phyloP scores from a whole-genome alignment of 2,888 invertebrate species.

The Alitta virens region DNA sequence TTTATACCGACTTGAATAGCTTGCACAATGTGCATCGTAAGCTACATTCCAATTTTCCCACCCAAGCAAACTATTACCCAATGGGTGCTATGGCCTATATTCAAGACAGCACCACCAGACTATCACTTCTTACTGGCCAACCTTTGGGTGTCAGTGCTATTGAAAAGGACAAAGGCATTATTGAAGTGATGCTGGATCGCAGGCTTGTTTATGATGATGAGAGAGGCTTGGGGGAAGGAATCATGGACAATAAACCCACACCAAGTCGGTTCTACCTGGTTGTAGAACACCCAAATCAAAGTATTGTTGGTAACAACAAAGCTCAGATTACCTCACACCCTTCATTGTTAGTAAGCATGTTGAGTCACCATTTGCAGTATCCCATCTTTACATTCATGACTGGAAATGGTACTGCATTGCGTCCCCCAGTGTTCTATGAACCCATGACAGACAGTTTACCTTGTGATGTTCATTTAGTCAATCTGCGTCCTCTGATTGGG shows the following conservation, averaged over 20 bases:
- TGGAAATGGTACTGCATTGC: conserved; percentile 17
- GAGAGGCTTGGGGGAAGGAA: conserved; percentile 48
- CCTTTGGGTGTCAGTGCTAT: conserved; percentile 49
- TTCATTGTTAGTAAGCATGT: conserved; percentile 66
- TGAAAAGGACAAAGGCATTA: conserved; percentile 33
- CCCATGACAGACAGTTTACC: conserved; percentile 51
- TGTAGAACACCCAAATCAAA: conserved; percentile 12
- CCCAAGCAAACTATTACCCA: conserved; percentile 53
- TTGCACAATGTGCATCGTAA: conserved; percentile 46
- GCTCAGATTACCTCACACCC: conserved; percentile 42
- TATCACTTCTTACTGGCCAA: conserved; percentile 47
- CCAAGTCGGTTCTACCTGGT: conserved; percentile 27
- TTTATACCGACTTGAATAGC: conserved; percentile 53
- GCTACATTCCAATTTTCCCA: conserved; percentile 36
- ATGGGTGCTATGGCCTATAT: conserved; percentile 46
- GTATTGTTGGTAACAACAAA: background rate
- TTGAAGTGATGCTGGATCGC: conserved; percentile 55
- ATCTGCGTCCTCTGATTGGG: conserved; percentile 48
- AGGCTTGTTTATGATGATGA: conserved; percentile 47
- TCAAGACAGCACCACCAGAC: conserved; percentile 39
- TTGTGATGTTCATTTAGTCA: conserved; percentile 59
- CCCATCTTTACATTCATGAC: conserved; percentile 53
- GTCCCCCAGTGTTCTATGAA: conserved; percentile 21
- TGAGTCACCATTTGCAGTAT: conserved; percentile 65
- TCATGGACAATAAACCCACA: conserved; percentile 38